Evolutionary conservation across 2,888 invertebrate species (phyloP).

Genomic region (Spicauda simplicius): DNA sequence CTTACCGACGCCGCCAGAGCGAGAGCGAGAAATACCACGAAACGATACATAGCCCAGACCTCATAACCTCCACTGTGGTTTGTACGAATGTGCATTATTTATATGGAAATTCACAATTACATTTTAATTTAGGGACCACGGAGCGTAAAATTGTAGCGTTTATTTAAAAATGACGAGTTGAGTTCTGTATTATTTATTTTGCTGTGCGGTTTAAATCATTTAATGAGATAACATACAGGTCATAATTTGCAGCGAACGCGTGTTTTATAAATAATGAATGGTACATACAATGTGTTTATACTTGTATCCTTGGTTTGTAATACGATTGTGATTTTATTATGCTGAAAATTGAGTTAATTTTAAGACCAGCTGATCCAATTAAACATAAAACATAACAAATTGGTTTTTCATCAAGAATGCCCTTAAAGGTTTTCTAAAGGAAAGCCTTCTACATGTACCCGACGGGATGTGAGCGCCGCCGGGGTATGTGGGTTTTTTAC

Average conservation of each 20-base stretch:
- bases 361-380: too few species aligned
- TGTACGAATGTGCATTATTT: slow-evolving; percentile 21
- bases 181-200: slow-evolving; percentile 23
- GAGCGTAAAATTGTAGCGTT: slow-evolving; percentile 35
- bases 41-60: slow-evolving; percentile 11
- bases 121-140: slow-evolving; percentile 23
- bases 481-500: too few species aligned
- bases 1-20: slow-evolving; percentile 17
- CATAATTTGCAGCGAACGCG: background rate
- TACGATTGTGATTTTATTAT: too few species aligned
- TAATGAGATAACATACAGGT: background rate
- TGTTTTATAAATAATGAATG: too few species aligned
- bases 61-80: background rate
- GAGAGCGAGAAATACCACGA: background rate
- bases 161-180: slow-evolving; percentile 29
- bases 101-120: slow-evolving; percentile 33
- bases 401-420: too few species aligned
- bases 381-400: too few species aligned
- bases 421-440: too few species aligned
- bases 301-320: too few species aligned
- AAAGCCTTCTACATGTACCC: too few species aligned
- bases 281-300: too few species aligned
- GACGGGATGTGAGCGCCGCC: too few species aligned
- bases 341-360: too few species aligned
- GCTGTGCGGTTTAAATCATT: slow-evolving; percentile 18